Evolutionary conservation across 2,113 vertebrate species (phyloP).

Genomic region (Gracilinanus agilis): DNA sequence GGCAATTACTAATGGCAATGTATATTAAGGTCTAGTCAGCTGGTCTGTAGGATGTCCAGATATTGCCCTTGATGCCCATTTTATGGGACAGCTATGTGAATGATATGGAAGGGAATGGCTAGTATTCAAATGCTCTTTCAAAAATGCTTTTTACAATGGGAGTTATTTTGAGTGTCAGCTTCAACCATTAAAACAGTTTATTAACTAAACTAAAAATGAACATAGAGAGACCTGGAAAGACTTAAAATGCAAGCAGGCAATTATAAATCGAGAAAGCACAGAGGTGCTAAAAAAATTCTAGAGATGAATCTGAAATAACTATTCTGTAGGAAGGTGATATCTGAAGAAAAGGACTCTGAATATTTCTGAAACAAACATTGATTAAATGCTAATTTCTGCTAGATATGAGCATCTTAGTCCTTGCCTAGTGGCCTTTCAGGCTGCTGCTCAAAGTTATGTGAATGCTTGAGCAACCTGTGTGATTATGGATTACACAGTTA

Average conservation of each 20-base stretch:
- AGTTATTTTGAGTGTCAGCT: slow-evolving; percentile 28
- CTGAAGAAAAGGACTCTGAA: not conserved
- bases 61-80: slow-evolving; percentile 14
- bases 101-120: slow-evolving; percentile 21
- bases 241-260: slow-evolving; percentile 44
- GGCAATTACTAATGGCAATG: slow-evolving; percentile 40
- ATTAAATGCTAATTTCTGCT: slow-evolving; percentile 6
- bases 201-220: slow-evolving; percentile 23
- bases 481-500: not conserved
- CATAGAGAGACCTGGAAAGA: slow-evolving; percentile 10
- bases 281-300: not conserved
- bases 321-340: not conserved
- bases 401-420: not conserved
- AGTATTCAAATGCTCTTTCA: slow-evolving; percentile 36
- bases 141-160: slow-evolving; percentile 13
- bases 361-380: not conserved
- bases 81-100: slow-evolving; percentile 57
- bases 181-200: slow-evolving; percentile 3
- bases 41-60: slow-evolving; percentile 6
- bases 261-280: not conserved
- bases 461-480: not conserved
- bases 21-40: slow-evolving; percentile 41
- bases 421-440: not conserved
- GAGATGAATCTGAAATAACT: slow-evolving; percentile 4
- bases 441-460: not conserved